A percentile compares a stretch with the other conserved stretches of the same genome.
These are phyloP conservation scores for Coelopa frigida DNA, from an alignment of 1,140 invertebrate genomes.

Conservation along the genomic window DNA sequence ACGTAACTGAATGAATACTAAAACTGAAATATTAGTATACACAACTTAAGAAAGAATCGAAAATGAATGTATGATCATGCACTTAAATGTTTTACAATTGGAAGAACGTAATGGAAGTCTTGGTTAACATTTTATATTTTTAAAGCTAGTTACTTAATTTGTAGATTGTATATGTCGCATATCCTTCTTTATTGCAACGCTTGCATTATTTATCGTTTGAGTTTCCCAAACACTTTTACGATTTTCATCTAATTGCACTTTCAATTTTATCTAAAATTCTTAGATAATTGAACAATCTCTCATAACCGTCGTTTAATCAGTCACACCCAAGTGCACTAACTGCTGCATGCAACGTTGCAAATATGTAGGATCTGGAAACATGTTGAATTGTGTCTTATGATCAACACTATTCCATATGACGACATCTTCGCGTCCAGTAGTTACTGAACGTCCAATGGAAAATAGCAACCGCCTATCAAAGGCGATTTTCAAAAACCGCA, in stretches of 20 bases:
- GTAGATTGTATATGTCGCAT: neutral
- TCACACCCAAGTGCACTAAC: conserved; percentile 61
- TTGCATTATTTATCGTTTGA: conserved; percentile 35
- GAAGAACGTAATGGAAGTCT: conserved; percentile 13
- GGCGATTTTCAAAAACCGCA: conserved; percentile 68
- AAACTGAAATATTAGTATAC: neutral
- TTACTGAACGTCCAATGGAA: conserved; percentile 77
- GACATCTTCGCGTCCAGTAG: conserved; percentile 81
- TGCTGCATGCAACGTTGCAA: conserved; percentile 65
- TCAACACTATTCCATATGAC: conserved; percentile 89
- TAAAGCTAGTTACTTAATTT: no score
- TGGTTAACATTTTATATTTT: conserved; percentile 5
- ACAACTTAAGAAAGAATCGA: neutral
- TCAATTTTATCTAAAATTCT: conserved; percentile 23
- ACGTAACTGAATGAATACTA: neutral
- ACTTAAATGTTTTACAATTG: conserved; percentile 3
- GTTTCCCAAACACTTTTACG: conserved; percentile 28
- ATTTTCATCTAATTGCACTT: conserved; percentile 34
- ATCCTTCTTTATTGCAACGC: neutral
- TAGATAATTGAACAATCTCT: neutral
- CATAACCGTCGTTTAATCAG: conserved; percentile 38
- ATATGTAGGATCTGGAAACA: conserved; percentile 70
- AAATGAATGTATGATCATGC: neutral
- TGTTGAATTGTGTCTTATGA: conserved; percentile 78
- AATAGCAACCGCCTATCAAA: conserved; percentile 80